phyloP scores from a whole-genome alignment of 2,888 invertebrate genomes.

The Pachliopta kotzebuea region DNA sequence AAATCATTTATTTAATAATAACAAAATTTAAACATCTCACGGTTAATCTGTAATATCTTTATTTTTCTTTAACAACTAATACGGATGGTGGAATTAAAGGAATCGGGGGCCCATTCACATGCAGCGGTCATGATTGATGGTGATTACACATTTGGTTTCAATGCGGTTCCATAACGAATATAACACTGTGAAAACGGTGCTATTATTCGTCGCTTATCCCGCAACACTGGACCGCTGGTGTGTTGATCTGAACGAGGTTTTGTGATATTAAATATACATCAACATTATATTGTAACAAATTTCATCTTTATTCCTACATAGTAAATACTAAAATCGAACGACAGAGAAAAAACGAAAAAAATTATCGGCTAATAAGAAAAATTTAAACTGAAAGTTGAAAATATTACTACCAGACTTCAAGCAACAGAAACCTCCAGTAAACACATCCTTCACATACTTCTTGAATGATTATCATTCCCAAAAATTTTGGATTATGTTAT shows the following conservation, averaged over 20 bases:
- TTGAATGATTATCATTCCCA: too few species aligned
- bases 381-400: too few species aligned
- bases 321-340: neutral
- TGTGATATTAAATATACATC: conserved; percentile 36
- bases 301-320: conserved; percentile 3
- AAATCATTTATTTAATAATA: too few species aligned
- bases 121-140: conserved; percentile 52
- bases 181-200: conserved; percentile 48
- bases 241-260: conserved; percentile 25
- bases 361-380: too few species aligned
- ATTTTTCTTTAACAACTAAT: conserved; percentile 30
- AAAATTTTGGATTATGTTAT: too few species aligned
- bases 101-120: conserved; percentile 12
- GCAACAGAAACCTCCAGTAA: too few species aligned
- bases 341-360: too few species aligned
- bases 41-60: neutral
- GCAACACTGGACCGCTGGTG: conserved; percentile 27
- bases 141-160: conserved; percentile 44
- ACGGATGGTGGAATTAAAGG: conserved; percentile 26
- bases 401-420: too few species aligned
- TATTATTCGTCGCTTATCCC: conserved; percentile 62
- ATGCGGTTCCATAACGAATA: conserved; percentile 36
- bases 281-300: conserved; percentile 8
- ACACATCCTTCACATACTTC: too few species aligned
- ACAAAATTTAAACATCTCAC: neutral